Evolutionary conservation across 2,113 vertebrate species (phyloP).

Genomic region (Chauna torquata): DNA sequence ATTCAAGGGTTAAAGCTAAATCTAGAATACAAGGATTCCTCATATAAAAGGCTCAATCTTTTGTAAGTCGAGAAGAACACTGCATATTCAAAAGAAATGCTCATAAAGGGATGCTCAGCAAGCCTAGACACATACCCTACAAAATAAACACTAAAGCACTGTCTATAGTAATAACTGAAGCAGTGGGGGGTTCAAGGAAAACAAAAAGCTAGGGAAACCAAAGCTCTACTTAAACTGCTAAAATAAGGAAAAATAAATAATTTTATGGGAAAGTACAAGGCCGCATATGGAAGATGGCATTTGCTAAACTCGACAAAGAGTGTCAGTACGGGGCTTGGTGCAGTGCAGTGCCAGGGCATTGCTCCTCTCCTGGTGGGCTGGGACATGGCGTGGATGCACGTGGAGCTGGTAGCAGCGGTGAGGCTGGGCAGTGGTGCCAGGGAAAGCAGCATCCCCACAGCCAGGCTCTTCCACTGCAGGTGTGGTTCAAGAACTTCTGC

Average conservation of each 20-base stretch:
- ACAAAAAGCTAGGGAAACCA: neutral
- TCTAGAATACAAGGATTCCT: neutral
- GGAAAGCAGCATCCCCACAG: neutral
- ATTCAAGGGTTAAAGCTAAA: neutral
- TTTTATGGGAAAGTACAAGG: neutral
- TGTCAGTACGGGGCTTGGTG: accelerated
- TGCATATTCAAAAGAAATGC: neutral
- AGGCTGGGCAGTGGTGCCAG: neutral
- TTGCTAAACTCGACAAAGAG: neutral
- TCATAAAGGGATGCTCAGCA: neutral
- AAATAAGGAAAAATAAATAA: neutral
- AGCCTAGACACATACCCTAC: neutral
- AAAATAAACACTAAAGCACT: neutral
- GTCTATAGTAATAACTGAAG: neutral
- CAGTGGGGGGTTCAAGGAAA: neutral
- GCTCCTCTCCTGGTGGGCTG: neutral
- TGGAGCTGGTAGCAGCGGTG: neutral
- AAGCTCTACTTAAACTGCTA: neutral
- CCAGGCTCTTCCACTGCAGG: neutral
- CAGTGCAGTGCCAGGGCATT: accelerated
- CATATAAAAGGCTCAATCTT: neutral
- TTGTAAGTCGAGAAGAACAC: neutral
- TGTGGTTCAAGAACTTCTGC: accelerated
- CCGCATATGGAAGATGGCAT: neutral
- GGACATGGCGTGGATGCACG: too few relatives aligned